phyloP scores from a whole-genome alignment of 2,888 invertebrate genomes.

The Hyposoter didymator region DNA sequence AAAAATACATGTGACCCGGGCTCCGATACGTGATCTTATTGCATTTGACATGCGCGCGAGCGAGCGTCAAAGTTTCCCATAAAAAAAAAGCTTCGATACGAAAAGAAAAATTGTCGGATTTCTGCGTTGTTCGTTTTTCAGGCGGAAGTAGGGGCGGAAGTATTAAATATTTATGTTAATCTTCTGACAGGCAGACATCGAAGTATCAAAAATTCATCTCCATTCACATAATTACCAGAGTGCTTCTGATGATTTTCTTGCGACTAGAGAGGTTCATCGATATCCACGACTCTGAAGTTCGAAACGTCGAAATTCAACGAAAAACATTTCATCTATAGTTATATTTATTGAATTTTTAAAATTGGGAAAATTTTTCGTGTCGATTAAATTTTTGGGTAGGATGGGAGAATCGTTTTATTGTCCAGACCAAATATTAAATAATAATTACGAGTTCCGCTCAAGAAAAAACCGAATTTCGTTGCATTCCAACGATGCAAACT shows the following conservation, averaged over 20 bases:
- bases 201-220: background rate
- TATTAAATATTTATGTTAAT: background rate
- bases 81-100: background rate
- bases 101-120: background rate
- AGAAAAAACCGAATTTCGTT: no score
- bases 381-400: no score
- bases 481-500: no score
- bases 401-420: no score
- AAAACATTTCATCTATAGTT: no score
- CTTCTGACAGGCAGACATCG: background rate
- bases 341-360: no score
- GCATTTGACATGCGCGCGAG: background rate
- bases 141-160: background rate
- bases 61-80: background rate
- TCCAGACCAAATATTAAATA: no score
- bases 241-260: background rate
- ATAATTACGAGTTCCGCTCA: no score
- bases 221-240: background rate
- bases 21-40: background rate
- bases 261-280: background rate
- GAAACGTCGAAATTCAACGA: no score
- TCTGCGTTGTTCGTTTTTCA: background rate
- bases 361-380: no score
- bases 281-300: no score
- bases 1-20: background rate